A percentile compares a stretch with the other conserved stretches of the same genome.
These are phyloP conservation scores for Vimba vimba DNA, from an alignment of 2,113 vertebrate genomes.

Conservation along the genomic window DNA sequence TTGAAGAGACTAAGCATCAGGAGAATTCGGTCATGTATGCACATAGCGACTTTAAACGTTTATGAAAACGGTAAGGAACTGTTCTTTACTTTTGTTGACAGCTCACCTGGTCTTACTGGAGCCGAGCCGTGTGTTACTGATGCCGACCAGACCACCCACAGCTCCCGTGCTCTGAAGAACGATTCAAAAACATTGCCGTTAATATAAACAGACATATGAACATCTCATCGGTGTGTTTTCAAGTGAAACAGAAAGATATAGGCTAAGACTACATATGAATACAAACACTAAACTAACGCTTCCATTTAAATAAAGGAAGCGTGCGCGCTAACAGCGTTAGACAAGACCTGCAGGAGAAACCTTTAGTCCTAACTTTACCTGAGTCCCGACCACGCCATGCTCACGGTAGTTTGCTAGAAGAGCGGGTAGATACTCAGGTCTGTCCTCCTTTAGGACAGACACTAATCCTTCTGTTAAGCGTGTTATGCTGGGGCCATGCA, in stretches of 20 bases:
- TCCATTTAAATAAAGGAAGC: slow-evolving; percentile 2
- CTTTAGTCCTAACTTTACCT: slow-evolving; percentile 61
- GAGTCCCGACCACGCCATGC: slow-evolving; percentile 72
- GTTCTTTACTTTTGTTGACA: neutral
- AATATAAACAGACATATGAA: neutral
- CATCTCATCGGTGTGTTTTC: neutral
- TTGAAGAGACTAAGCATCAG: too few species aligned
- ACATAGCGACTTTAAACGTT: neutral
- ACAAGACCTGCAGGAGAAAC: neutral
- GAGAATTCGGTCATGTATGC: too few species aligned
- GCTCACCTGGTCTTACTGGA: slow-evolving; percentile 85
- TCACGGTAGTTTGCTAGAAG: slow-evolving; percentile 75
- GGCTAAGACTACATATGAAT: neutral
- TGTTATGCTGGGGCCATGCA: slow-evolving; percentile 73
- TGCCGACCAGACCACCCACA: slow-evolving; percentile 77
- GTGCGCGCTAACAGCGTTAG: neutral
- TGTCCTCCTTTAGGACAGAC: slow-evolving; percentile 75
- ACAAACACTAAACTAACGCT: neutral
- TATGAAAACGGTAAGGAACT: neutral
- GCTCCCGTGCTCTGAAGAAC: slow-evolving; percentile 73
- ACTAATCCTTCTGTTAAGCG: slow-evolving; percentile 76
- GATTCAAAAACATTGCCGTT: neutral
- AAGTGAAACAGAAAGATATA: neutral
- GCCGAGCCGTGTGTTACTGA: slow-evolving; percentile 79
- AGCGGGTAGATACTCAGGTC: slow-evolving; percentile 71